phyloP scores from a whole-genome alignment of 2,113 vertebrate genomes.

The Ammodytes marinus region DNA sequence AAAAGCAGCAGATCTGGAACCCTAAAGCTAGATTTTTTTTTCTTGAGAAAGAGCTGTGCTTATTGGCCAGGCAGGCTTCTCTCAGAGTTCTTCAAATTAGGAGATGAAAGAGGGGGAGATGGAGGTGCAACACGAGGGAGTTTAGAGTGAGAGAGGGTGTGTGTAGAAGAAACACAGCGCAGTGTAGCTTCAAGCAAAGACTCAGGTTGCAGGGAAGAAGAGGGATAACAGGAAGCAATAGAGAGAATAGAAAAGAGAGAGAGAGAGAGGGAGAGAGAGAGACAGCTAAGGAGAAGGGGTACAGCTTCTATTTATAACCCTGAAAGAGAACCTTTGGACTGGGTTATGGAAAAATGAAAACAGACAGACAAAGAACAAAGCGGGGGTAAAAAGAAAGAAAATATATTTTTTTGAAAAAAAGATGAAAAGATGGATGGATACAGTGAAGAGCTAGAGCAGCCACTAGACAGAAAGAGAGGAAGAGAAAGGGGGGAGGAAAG shows the following conservation, averaged over 20 bases:
- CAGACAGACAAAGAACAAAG: conserved; percentile 29
- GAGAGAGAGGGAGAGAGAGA: neutral
- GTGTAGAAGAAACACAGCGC: neutral
- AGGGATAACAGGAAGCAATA: conserved; percentile 35
- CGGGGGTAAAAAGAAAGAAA: neutral
- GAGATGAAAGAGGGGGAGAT: neutral
- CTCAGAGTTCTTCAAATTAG: conserved; percentile 12
- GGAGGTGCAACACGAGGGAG: conserved; percentile 12
- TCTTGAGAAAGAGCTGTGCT: neutral
- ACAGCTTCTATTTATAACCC: conserved; percentile 79
- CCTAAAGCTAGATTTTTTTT: neutral
- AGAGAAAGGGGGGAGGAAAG: neutral
- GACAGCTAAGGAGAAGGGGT: conserved; percentile 46
- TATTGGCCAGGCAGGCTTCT: neutral
- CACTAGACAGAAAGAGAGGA: conserved; percentile 4
- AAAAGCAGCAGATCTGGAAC: neutral
- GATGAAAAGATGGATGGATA: conserved; percentile 55
- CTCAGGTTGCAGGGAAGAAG: conserved; percentile 57
- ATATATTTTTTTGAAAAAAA: conserved; percentile 11
- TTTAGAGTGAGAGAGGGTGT: conserved; percentile 16
- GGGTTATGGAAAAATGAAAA: conserved; percentile 67
- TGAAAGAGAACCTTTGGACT: conserved; percentile 67
- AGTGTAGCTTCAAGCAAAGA: conserved; percentile 52
- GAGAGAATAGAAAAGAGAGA: conserved; percentile 51
- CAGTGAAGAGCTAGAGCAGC: conserved; percentile 32